Conservation (phyloP, 2,888 invertebrate species). For the Phytoseiulus persimilis region DNA sequence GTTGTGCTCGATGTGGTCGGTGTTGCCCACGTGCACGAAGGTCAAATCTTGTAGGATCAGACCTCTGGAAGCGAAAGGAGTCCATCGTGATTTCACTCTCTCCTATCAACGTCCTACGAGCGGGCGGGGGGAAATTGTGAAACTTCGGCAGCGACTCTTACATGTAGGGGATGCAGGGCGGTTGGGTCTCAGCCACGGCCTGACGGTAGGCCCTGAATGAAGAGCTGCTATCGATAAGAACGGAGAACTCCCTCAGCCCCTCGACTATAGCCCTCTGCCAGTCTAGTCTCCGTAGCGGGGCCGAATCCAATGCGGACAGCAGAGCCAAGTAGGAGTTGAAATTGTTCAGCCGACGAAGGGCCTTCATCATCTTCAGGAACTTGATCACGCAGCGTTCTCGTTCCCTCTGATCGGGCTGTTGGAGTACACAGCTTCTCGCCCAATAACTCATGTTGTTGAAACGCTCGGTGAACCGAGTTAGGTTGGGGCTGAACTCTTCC, state of each 20-base stretch:
- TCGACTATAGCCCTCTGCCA: slow-evolving; percentile 87
- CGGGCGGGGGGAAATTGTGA: neutral
- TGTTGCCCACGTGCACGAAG: slow-evolving; percentile 96
- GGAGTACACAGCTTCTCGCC: slow-evolving; percentile 86
- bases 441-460: slow-evolving; percentile 99
- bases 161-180: slow-evolving; percentile 99
- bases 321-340: slow-evolving; percentile 96
- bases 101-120: neutral
- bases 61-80: slow-evolving; percentile 61
- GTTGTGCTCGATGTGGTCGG: slow-evolving; percentile 74
- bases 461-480: slow-evolving; percentile 93
- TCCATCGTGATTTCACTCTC: neutral
- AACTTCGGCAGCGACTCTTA: slow-evolving; percentile 55
- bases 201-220: slow-evolving; percentile 94
- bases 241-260: slow-evolving; percentile 81
- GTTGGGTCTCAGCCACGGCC: slow-evolving; percentile 84
- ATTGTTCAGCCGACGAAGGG: slow-evolving; percentile 90
- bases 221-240: slow-evolving; percentile 92
- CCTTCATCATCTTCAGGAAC: slow-evolving; percentile 97
- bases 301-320: slow-evolving; percentile 90
- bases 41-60: slow-evolving; percentile 96
- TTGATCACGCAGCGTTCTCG: slow-evolving; percentile 75
- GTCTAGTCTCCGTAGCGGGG: slow-evolving; percentile 81
- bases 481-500: slow-evolving; percentile 90
- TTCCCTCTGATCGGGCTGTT: slow-evolving; percentile 83